A percentile compares a stretch with the other conserved stretches of the same genome.
phyloP scores from a whole-genome alignment of 2,888 invertebrate genomes.

The Galeruca laticollis region DNA sequence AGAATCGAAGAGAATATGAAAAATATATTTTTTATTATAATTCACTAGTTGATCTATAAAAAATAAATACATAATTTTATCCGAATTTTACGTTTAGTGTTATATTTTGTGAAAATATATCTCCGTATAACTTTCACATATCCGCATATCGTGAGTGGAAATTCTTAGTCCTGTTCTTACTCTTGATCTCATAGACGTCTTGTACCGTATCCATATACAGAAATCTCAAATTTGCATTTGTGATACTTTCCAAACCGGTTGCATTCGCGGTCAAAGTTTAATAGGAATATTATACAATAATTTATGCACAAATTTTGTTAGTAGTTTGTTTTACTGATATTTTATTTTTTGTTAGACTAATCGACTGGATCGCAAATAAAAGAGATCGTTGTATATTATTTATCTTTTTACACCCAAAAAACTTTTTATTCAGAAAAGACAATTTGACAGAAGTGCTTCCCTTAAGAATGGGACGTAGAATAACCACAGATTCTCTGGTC shows the following conservation, averaged over 20 bases:
- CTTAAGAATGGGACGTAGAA: no score
- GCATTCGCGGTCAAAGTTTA: constrained; percentile 41
- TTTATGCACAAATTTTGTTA: constrained; percentile 30
- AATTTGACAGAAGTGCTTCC: no score
- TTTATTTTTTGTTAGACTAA: constrained; percentile 19
- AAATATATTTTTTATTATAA: no score
- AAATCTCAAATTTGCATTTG: constrained; percentile 44
- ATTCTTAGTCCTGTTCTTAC: neutral
- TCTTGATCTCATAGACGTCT: constrained; percentile 14
- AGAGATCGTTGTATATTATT: neutral
- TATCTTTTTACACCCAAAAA: neutral
- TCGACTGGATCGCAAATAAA: constrained; percentile 11
- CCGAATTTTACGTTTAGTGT: neutral
- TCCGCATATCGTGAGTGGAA: neutral
- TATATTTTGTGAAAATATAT: neutral
- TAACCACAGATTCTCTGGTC: no score
- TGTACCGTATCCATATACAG: constrained; percentile 31
- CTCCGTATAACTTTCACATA: constrained; percentile 5
- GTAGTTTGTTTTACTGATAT: constrained; percentile 24
- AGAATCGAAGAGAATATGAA: no score
- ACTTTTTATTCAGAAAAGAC: neutral
- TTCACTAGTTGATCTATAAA: no score
- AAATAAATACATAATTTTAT: neutral
- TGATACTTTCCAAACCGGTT: constrained; percentile 45
- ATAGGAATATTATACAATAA: constrained; percentile 37